Base-by-base conservation (phyloP, 2,888 invertebrate species). In the Zaprionus obscuricornis region DNA sequence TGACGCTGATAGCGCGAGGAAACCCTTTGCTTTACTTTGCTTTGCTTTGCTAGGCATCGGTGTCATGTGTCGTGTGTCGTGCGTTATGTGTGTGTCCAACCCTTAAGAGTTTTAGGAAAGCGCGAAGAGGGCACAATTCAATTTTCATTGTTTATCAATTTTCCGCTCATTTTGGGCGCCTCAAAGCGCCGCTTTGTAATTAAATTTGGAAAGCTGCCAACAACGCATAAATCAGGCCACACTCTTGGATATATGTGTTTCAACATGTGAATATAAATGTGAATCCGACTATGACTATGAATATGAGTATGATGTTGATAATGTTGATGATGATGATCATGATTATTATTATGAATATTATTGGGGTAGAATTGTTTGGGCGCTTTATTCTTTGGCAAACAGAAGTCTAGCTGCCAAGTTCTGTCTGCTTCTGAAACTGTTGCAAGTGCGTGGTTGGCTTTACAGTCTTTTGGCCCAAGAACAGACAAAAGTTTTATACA, bases 101-200 rank as follows among this genome's bases (percentile, higher is more conserved):
- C n/a, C n/a, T n/a, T n/a, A n/a, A n/a, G n/a, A n/a, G n/a, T n/a
- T n/a, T n/a, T n/a, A n/a, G n/a, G n/a, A n/a, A n/a, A n/a, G n/a
- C n/a, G 46, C 52, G 31, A 49, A 27, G 8, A 18, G 22, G 20
- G 17, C 39, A 33, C 73, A 78, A 84, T 87, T 84, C 86, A 84
- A 85, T 87, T 88, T 88, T 83, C 84, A 88, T 88, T 88, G 87
- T 88, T 88, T 88, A 88, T 88, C 85, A 87, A 88, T 88, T 88
- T 87, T 84, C 79, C 78, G 88, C 86, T 76, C 75, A 85, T 87
- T 88, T 84, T 79, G 70, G 65, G 72, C 74, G 69, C 76, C 74
- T 79, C 73, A 75, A 79, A 83, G 76, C 52, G 67, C 17, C 58
- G 86, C 62, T 62, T 70, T 66, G 79, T 87, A 88, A 88, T 88